These are phyloP conservation scores for Drosophila obscura DNA, from an alignment of 1,140 invertebrate genomes.

Conservation along the genomic window DNA sequence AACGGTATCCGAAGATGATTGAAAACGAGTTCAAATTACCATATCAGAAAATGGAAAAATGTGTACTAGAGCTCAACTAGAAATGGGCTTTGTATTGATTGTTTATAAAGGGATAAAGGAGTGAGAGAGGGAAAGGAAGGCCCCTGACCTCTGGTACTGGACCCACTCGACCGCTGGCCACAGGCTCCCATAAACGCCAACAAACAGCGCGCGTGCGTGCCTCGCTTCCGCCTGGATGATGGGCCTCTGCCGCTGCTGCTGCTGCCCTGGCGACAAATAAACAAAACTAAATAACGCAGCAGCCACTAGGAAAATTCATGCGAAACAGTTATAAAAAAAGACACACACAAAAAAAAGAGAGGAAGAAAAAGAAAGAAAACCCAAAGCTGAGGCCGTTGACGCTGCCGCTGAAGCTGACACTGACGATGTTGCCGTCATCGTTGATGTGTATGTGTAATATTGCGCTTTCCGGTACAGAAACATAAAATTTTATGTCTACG, in stretches of 20 bases:
- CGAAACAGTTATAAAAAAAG: constrained; percentile 69
- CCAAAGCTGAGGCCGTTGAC: constrained; percentile 56
- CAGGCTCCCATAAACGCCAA: constrained; percentile 47
- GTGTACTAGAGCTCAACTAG: too few relatives aligned
- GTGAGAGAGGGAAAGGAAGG: too few relatives aligned
- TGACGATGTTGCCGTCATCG: constrained; percentile 46
- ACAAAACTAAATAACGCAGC: constrained; percentile 24
- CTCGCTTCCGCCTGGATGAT: constrained; percentile 56
- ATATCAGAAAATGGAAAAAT: too few relatives aligned
- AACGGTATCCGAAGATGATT: too few relatives aligned
- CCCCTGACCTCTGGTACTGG: too few relatives aligned
- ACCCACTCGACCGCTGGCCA: not conserved
- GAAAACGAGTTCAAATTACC: too few relatives aligned
- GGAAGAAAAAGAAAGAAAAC: constrained; percentile 18
- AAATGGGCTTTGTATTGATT: too few relatives aligned
- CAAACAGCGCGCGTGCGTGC: constrained; percentile 52
- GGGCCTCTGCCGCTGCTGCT: too few relatives aligned
- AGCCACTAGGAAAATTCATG: constrained; percentile 56
- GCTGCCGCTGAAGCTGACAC: constrained; percentile 4
- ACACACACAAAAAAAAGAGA: not conserved
- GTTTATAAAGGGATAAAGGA: too few relatives aligned
- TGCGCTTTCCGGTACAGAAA: constrained; percentile 77
- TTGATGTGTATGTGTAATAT: constrained; percentile 67
- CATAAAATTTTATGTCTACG: constrained; percentile 80
- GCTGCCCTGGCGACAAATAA: constrained; percentile 13